Base-by-base conservation (phyloP, 2,888 invertebrate genomes). In the Mystacides longicornis region DNA sequence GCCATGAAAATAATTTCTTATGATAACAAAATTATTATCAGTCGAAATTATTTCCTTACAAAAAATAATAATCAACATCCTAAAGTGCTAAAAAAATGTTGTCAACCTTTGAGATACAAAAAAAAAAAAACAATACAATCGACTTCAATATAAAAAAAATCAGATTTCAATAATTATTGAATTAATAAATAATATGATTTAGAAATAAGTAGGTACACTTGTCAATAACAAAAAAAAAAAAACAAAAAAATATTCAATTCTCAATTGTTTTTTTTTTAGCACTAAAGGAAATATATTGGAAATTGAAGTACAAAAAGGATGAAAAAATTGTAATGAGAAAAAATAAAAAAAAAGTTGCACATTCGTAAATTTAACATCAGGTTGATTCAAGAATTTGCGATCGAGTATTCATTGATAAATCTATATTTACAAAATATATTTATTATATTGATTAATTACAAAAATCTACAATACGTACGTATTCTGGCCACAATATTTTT, bases 381-480 rank as follows among this genome's bases (percentile, higher is more conserved):
- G n/a, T n/a, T n/a, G n/a, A n/a, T n/a, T n/a, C n/a, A n/a, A n/a
- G n/a, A n/a, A n/a, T n/a, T n/a, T n/a, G n/a, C n/a, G n/a, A n/a
- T n/a, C n/a, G n/a, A n/a, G n/a, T n/a, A n/a, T n/a, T n/a, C n/a
- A n/a, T n/a, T n/a, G n/a, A n/a, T n/a, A 9, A 51, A 51, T 48
- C 54, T 16, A 43, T 54, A 54, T 56, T 50, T 37, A 37, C 37
- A 37, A 37, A n/a, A 37, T 58, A 58, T 58, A 37, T 59, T 58
- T 56, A n/a, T n/a, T n/a, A n/a, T n/a, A n/a, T 58, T 51, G 43
- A 50, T 51, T 58, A 56, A 52, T 50, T 56, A 58, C 57, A 58
- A 53, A 52, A 49, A 33, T 54, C 55, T 55, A 55, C 46, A 50
- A 23, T 47, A 56, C 23, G 52, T 43, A 20, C 27, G 51, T 33